A percentile compares a stretch with the other conserved stretches of the same genome.
These are phyloP conservation scores for Trigoniulus corallinus DNA, from an alignment of 1,140 invertebrate species.

Conservation along the genomic window DNA sequence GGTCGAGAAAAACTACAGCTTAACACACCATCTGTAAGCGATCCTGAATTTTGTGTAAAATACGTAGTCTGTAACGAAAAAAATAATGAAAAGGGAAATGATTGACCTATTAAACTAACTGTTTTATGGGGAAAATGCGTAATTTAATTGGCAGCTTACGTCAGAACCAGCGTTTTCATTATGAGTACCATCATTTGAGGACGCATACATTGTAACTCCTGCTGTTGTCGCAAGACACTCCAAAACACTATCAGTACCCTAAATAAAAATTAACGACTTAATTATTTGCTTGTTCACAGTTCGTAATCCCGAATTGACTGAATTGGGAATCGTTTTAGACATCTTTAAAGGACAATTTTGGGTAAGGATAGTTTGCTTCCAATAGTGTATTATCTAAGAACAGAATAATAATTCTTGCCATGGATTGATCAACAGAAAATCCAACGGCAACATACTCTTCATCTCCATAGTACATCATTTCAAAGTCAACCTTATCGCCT, in stretches of 20 bases:
- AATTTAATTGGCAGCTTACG: no score
- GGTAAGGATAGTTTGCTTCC: no score
- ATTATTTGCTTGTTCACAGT: not conserved
- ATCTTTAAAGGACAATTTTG: no score
- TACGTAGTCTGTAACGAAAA: no score
- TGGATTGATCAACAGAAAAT: constrained; percentile 13
- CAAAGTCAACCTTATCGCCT: constrained; percentile 24
- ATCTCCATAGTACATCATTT: constrained; percentile 9
- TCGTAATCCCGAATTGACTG: not conserved
- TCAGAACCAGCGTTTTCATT: not conserved
- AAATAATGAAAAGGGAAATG: not conserved
- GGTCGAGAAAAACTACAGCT: no score
- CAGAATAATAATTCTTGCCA: no score
- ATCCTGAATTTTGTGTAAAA: no score
- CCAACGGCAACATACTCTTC: constrained; percentile 13
- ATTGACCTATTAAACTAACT: not conserved
- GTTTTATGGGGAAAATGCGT: no score
- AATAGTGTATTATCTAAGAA: no score
- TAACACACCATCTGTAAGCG: no score
- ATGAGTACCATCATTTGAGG: not conserved
- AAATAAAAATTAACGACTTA: no score
- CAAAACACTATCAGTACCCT: constrained; percentile 68
- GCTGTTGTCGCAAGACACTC: constrained; percentile 39
- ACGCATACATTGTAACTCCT: constrained; percentile 6
- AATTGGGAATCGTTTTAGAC: not conserved